Evolutionary conservation across 2,797 vertebrate species (phyloP).

Genomic region (Threskiornis aethiopicus): DNA sequence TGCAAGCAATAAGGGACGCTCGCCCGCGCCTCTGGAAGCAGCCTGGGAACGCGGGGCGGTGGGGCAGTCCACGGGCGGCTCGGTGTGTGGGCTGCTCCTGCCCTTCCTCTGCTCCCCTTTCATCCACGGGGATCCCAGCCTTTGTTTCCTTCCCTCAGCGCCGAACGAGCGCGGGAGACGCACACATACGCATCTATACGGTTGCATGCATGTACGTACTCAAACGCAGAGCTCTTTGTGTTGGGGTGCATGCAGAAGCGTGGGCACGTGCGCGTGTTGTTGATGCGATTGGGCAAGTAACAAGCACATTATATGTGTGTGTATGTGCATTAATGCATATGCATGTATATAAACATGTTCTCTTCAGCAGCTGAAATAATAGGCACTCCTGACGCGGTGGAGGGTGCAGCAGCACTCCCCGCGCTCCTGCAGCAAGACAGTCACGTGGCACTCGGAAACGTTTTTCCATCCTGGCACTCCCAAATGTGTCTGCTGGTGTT

Average conservation of each 20-base stretch:
- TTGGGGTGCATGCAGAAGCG: accelerated
- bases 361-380: not conserved
- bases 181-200: accelerated
- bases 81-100: conserved; percentile 58
- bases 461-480: conserved; percentile 16
- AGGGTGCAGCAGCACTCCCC: not conserved
- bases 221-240: not conserved
- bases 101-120: conserved; percentile 45
- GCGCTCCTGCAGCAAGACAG: accelerated
- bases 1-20: conserved; percentile 48
- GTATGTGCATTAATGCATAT: not conserved
- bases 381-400: accelerated
- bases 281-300: accelerated
- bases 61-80: conserved; percentile 42
- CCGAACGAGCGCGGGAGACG: not conserved
- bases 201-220: accelerated
- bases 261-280: accelerated
- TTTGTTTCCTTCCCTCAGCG: not conserved
- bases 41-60: conserved; percentile 53
- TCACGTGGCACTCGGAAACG: not conserved
- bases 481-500: not conserved
- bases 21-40: not conserved
- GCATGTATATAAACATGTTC: not conserved
- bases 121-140: not conserved
- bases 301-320: accelerated